Evolutionary conservation across 1,140 invertebrate species (phyloP), one percentile per base, ranked within the genome.

Genomic region (Heliconius hermathena): DNA sequence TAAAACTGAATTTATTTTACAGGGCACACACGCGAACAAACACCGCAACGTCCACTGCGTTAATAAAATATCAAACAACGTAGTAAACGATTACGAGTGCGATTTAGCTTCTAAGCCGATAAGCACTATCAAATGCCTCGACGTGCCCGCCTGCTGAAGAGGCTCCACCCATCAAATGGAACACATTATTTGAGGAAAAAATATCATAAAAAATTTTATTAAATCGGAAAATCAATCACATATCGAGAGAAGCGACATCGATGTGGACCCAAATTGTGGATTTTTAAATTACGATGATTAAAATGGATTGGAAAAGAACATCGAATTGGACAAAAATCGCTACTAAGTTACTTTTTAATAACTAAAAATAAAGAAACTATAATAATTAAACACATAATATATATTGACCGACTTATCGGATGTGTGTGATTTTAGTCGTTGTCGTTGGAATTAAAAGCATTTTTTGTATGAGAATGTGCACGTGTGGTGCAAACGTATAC

Each of bases 11-110:
- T 66, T 26, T 16, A 29, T 29, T 85, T 84, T 79, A 11, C 86
- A 94, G 92, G 91, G 91, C 38, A 82, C 90, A 70, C 88, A 92
- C 54, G 90, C 89, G 8, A 91, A 84, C 66, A 93, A 92, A 78
- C 83, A 90, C 46, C 86, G 93, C 54, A 89, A 83, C 71, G 92
- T 95, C 3, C 89, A 94, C 82, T 94, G 94, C 83, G 91, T 91
- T 52, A 89, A 93, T 81, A 93, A 90, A 83, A 46, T 84, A 80
- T 87, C 89, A 16, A 90, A 94, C 81, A 87, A 87, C 73, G 89
- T 90, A 8, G 85, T 92, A 16, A 80, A 87, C 20, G 93, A 94
- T 73, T 84, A 85, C 8, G 83, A 91, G 78, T 95, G 94, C 83
- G 91, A 93, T 77, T 18, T 77, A 38, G 82, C 84, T 8, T 85